Conservation (phyloP, 2,888 invertebrate genomes). For the Pyrrhia umbra region DNA sequence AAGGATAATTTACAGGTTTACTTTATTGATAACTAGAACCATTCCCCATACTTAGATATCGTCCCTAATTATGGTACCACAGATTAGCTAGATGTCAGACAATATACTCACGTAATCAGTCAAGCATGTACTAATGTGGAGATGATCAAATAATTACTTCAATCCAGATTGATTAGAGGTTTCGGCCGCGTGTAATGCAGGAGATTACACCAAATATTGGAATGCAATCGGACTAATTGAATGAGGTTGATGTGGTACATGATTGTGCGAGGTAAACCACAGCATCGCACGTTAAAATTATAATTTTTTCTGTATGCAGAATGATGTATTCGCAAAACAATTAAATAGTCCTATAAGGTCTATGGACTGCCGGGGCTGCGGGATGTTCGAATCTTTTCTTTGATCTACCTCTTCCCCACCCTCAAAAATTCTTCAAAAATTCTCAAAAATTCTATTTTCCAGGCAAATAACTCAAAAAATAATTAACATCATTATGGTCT, state of each 20-base stretch:
- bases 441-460: too few species aligned
- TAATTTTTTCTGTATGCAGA: too few species aligned
- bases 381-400: too few species aligned
- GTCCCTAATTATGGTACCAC: background rate
- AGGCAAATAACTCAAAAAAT: too few species aligned
- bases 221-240: background rate
- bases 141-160: background rate
- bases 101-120: constrained; percentile 1
- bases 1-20: too few species aligned
- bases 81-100: constrained; percentile 7
- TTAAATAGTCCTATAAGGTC: too few species aligned
- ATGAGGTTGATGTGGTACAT: background rate
- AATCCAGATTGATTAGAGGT: constrained; percentile 9
- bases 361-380: too few species aligned
- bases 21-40: too few species aligned
- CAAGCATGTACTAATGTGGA: background rate
- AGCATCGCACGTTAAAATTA: background rate
- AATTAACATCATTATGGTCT: too few species aligned
- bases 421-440: too few species aligned
- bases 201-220: background rate
- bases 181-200: background rate
- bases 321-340: too few species aligned
- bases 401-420: too few species aligned
- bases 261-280: background rate
- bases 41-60: background rate